Conservation (phyloP, 2,113 vertebrate genomes). For the Struthidea cinerea region DNA sequence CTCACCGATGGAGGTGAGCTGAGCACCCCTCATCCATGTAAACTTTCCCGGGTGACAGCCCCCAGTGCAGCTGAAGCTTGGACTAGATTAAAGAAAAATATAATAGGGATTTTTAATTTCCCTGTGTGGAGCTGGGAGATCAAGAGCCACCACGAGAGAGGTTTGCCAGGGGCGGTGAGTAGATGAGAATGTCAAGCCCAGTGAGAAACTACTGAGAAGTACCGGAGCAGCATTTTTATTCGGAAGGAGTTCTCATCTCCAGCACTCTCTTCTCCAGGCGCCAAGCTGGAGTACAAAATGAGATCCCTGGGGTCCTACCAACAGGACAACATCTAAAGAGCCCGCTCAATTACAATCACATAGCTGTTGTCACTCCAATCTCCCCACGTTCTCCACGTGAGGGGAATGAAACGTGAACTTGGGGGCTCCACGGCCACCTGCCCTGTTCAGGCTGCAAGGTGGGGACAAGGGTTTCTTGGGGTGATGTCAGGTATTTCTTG, state of each 20-base stretch:
- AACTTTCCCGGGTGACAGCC: neutral
- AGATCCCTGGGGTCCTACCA: constrained; percentile 39
- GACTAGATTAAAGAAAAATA: constrained; percentile 54
- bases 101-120: constrained; percentile 55
- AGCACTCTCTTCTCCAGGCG: neutral
- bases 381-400: fast-evolving
- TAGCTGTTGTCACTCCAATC: neutral
- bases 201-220: constrained; percentile 51
- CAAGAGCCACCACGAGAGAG: constrained; percentile 22
- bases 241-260: neutral
- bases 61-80: neutral
- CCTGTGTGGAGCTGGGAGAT: constrained; percentile 40
- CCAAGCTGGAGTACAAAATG: constrained; percentile 9
- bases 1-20: neutral
- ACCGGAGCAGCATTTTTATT: constrained; percentile 32
- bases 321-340: constrained; percentile 46
- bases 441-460: neutral
- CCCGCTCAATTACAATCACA: neutral
- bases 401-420: neutral
- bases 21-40: neutral
- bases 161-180: constrained; percentile 39
- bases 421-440: neutral
- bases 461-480: neutral
- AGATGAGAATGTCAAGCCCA: constrained; percentile 63
- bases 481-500: neutral